Conservation (phyloP, 2,888 invertebrate genomes). For the Drosophila fungiperda region DNA sequence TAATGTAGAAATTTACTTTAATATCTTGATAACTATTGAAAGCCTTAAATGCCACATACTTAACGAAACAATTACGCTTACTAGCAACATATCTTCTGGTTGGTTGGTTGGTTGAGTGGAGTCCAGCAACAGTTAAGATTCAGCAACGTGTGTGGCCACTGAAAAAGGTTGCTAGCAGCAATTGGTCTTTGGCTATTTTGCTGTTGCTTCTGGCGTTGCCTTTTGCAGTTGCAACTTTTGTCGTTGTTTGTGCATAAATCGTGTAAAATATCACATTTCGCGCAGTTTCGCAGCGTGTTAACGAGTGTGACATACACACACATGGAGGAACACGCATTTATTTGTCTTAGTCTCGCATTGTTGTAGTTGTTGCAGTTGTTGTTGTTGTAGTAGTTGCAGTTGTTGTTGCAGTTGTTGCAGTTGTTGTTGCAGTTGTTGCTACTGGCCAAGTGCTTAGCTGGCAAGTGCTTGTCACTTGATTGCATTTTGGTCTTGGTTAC, state of each 20-base stretch:
- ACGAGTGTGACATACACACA: slow-evolving; percentile 79
- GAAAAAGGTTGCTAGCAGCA: slow-evolving; percentile 38
- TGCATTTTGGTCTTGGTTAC: slow-evolving; percentile 44
- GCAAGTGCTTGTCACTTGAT: slow-evolving; percentile 65
- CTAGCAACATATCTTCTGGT: slow-evolving; percentile 8
- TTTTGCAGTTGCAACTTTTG: slow-evolving; percentile 71
- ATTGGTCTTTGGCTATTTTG: slow-evolving; percentile 47
- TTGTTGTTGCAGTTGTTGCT: slow-evolving; percentile 41
- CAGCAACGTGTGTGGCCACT: slow-evolving; percentile 67
- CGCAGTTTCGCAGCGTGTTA: slow-evolving; percentile 82
- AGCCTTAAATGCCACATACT: slow-evolving; percentile 14
- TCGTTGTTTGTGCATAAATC: slow-evolving; percentile 84
- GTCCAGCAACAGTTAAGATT: slow-evolving; percentile 27
- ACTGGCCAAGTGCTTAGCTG: slow-evolving; percentile 50
- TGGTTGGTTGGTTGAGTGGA: slow-evolving; percentile 8
- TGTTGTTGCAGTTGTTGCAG: slow-evolving; percentile 27
- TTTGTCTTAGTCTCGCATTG: slow-evolving; percentile 70
- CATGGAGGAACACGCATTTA: slow-evolving; percentile 70
- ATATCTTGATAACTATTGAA: background rate
- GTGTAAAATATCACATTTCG: slow-evolving; percentile 85
- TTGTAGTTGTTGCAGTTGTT: slow-evolving; percentile 32
- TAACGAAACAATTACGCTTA: slow-evolving; percentile 53
- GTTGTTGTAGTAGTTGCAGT: slow-evolving; percentile 27
- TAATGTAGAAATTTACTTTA: background rate
- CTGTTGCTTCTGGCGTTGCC: slow-evolving; percentile 55